Conservation (phyloP, 1,140 invertebrate species). For the Papilio polytes region DNA sequence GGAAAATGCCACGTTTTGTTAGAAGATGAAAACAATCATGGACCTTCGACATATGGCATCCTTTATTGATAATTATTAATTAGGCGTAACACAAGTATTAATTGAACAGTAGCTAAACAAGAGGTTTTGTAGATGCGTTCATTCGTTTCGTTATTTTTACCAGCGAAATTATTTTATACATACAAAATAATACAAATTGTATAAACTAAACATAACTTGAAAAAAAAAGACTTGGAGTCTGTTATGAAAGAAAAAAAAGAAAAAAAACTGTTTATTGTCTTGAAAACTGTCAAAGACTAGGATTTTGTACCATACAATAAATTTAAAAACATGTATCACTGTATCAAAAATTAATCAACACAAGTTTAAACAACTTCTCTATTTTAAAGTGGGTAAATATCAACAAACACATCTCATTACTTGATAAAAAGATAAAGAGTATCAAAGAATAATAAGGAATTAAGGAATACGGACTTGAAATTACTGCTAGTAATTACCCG, state of each 20-base stretch:
- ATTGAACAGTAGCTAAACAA: neutral
- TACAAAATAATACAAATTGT: neutral
- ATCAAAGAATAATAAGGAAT: neutral
- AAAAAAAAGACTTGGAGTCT: too few species aligned
- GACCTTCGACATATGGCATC: neutral
- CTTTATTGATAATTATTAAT: neutral
- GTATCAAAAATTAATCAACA: neutral
- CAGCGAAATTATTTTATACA: too few species aligned
- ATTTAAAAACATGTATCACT: neutral
- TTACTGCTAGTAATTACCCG: neutral
- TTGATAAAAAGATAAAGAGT: neutral
- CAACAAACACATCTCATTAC: constrained; percentile 5
- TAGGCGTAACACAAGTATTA: neutral
- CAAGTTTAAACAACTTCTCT: neutral
- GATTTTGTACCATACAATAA: neutral
- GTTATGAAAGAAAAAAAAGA: neutral
- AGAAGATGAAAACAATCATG: neutral
- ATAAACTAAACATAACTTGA: neutral
- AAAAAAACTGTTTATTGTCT: neutral
- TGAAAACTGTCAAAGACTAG: too few species aligned
- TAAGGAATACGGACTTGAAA: neutral
- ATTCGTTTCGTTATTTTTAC: too few species aligned
- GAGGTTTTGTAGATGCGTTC: too few species aligned
- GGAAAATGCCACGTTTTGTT: constrained; percentile 1
- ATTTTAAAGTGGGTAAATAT: neutral